Evolutionary conservation across 2,888 invertebrate species (phyloP), one percentile per base, ranked within the genome.

Genomic region (Megalurothrips usitatus): DNA sequence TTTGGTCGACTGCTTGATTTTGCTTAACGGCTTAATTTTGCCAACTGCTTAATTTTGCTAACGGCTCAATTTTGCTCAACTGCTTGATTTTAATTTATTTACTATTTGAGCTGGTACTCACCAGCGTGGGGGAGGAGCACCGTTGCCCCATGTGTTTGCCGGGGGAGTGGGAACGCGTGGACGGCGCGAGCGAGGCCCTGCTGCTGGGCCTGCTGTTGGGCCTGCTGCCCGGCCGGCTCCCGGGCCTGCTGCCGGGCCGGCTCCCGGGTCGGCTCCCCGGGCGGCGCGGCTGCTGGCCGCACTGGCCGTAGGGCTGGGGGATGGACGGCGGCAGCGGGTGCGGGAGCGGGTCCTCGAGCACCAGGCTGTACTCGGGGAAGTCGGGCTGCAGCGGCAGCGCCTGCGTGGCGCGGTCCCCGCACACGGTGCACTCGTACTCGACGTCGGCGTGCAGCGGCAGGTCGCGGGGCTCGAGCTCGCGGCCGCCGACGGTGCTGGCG

Each of bases 401-500:
- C 68, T 75, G 68, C 68, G 68, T 75, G 68, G 68, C 68, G 26
- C 68, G 68, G 23, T 75, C 68, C 8, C 68, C 68, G 68, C 68
- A 75, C 68, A 75, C 68, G 3, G 68, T 75, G 68, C 68, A 75
- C 68, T 75, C 68, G 68, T 1, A 84, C 83, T 3, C 84, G 85
- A 14, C 84, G 85, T 79, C 84, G 84, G 14, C 84, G 85, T 81
- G 83, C 81, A 47, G 82, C 68, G 28, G 81, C 63, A 68, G 82
- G 81, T 2, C 79, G 34, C 58, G 78, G 58, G 79, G 78, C 58
- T 19, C 34, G 26, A 26, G 80, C 12, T 79, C 47, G 58, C 80
- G 78, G 9, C 80, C 81, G 68, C 81, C 81, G 23, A 63, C 49
- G 26, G 75, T 28, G 17, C 58, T 78, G 34, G 48, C 75, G 26